Base-by-base conservation (phyloP, 64 coral and sea anemone genomes). In the Pocillopora verrucosa region DNA sequence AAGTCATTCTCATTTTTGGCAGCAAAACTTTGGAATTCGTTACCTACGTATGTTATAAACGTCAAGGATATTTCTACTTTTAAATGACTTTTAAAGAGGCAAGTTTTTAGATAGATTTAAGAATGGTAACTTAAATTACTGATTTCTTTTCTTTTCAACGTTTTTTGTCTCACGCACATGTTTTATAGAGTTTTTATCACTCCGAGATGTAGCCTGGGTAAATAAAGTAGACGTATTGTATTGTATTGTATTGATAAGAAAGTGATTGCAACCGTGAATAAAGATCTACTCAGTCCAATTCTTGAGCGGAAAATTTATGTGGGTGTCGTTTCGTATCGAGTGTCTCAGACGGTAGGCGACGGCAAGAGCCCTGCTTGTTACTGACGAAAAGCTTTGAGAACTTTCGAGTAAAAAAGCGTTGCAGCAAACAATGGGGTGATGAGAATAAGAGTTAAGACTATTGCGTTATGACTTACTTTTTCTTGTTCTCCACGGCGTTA, bases 391-490 rank as follows among this genome's bases (percentile, higher is more conserved):
- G 81, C 56, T 35, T 69, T 84, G 13, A 84, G 36, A 38, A 84
- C 81, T 84, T 84, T 84, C 9, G 10, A 13, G 62, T 84, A 84
- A 36, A 34, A 84, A n/a, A 84, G 37, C 56, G 81, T 37, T n/a
- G 81, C 69, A 20, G 81, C 81, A n/a, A 41, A 69, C 37, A 37
- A 84, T 15, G 81, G 81, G 22, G 69, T 7, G 16, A n/a, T 22
- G 20, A 84, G 62, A 37, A 84, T 56, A n/a, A 84, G 36, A n/a
- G 81, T 84, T 36, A 84, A 69, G 51, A 84, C 81, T 2, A 84
- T 84, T 69, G 34, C 22, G 81, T 84, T 68, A 56, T 84, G 81
- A 84, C 67, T 56, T 11, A 84, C 41, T 84, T 84, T 84, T 0
- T 34, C 81, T 68, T 45, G 65, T 69, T 84, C 62, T 20, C 60